Conservation (phyloP, 2,797 vertebrate genomes). For the Lepidocolaptes lacrymiger region DNA sequence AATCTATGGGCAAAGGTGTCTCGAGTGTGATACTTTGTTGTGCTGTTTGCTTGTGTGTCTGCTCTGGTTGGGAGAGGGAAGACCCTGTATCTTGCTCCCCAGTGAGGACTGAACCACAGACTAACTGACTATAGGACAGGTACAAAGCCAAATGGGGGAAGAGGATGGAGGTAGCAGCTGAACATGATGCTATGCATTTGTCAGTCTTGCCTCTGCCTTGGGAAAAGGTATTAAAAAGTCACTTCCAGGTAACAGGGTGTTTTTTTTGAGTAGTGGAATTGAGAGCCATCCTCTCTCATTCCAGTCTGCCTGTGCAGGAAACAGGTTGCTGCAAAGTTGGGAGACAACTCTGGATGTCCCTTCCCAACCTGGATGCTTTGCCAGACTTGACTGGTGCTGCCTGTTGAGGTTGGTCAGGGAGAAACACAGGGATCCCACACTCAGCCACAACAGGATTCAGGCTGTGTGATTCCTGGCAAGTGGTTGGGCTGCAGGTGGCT, state of each 20-base stretch:
- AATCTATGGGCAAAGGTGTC: neutral
- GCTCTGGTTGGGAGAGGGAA: neutral
- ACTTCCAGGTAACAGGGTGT: neutral
- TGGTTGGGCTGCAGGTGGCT: neutral
- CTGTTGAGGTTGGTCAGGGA: neutral
- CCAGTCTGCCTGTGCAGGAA: neutral
- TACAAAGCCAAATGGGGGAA: neutral
- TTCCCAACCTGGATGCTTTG: neutral
- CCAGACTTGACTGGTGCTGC: neutral
- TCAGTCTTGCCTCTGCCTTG: neutral
- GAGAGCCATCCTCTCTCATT: neutral
- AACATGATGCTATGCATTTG: neutral
- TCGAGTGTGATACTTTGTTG: accelerated
- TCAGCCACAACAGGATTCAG: neutral
- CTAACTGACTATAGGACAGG: neutral
- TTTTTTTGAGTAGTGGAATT: neutral
- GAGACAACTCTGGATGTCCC: accelerated
- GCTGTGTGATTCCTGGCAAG: neutral
- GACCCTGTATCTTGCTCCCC: neutral
- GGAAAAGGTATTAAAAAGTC: neutral
- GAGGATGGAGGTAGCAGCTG: neutral
- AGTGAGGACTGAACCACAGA: neutral
- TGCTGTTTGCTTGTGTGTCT: neutral
- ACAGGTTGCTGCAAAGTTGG: accelerated
- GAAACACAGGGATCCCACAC: accelerated